Conservation (phyloP, 1,140 invertebrate species). For the Zaprionus davidi region DNA sequence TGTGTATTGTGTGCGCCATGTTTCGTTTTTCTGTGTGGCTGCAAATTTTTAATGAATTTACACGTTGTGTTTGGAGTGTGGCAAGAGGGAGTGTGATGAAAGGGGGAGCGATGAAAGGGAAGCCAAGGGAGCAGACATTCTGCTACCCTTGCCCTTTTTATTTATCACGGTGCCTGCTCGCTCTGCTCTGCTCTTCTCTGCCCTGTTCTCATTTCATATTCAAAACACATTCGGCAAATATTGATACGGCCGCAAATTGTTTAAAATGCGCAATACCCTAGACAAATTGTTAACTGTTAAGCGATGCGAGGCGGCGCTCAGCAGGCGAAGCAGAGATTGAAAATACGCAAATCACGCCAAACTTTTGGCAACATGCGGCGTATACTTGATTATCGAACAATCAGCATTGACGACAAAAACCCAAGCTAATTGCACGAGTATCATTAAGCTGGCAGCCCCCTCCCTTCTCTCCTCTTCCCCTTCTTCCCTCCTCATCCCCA, state of each 20-base stretch:
- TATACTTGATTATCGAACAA: conserved; percentile 76
- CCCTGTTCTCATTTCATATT: conserved; percentile 71
- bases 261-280: conserved; percentile 74
- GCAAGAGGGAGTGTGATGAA: background rate
- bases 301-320: conserved; percentile 26
- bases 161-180: background rate
- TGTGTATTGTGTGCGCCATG: conserved; percentile 52
- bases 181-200: too few relatives aligned
- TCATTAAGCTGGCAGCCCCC: conserved; percentile 57
- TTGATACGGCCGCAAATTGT: conserved; percentile 83
- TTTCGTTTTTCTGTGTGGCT: conserved; percentile 60
- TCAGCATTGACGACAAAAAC: conserved; percentile 51
- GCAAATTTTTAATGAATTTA: conserved; percentile 82
- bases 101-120: background rate
- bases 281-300: conserved; percentile 77
- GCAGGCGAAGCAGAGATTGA: background rate
- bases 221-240: conserved; percentile 84
- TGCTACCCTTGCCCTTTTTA: conserved; percentile 8
- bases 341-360: conserved; percentile 76
- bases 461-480: background rate
- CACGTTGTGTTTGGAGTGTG: conserved; percentile 36
- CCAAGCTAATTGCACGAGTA: conserved; percentile 63
- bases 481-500: too few relatives aligned
- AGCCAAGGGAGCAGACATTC: background rate
- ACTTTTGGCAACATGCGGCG: conserved; percentile 54